Evolutionary conservation across 2,113 vertebrate genomes (phyloP).

Genomic region (Macquaria ambigua): DNA sequence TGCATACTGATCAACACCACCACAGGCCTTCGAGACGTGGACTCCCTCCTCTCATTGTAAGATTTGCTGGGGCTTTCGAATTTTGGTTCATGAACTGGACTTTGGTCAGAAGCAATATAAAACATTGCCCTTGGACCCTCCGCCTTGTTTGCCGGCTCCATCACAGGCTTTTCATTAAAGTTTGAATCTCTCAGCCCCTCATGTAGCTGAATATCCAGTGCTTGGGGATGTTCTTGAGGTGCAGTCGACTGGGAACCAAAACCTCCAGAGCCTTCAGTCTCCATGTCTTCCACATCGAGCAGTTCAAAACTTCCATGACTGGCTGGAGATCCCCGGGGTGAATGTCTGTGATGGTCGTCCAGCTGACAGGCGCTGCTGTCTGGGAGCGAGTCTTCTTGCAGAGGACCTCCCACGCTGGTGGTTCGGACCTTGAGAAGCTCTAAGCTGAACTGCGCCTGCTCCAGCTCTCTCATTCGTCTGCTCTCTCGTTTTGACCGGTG

Average conservation of each 20-base stretch:
- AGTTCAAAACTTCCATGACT: slow-evolving; percentile 92
- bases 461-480: slow-evolving; percentile 94
- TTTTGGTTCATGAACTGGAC: slow-evolving; percentile 60
- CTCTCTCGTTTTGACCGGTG: slow-evolving; percentile 94
- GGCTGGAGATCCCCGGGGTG: slow-evolving; percentile 87
- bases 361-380: slow-evolving; percentile 84
- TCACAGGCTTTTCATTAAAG: slow-evolving; percentile 54
- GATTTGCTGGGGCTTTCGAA: slow-evolving; percentile 63
- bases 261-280: slow-evolving; percentile 86
- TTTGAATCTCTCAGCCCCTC: slow-evolving; percentile 61
- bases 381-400: slow-evolving; percentile 87
- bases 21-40: slow-evolving; percentile 75
- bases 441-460: slow-evolving; percentile 96
- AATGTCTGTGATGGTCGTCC: slow-evolving; percentile 78
- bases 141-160: slow-evolving; percentile 31
- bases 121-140: slow-evolving; percentile 89
- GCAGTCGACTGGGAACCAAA: slow-evolving; percentile 79
- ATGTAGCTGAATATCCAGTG: background rate
- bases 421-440: slow-evolving; percentile 94
- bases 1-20: slow-evolving; percentile 87
- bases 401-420: slow-evolving; percentile 84
- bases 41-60: slow-evolving; percentile 68
- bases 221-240: slow-evolving; percentile 22
- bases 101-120: slow-evolving; percentile 89
- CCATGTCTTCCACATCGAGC: slow-evolving; percentile 86